Percentiles rank a stretch among this genome's conserved stretches.
Evolutionary conservation across 2,113 vertebrate genomes (phyloP).

Genomic region (Malurus alboscapulatus): DNA sequence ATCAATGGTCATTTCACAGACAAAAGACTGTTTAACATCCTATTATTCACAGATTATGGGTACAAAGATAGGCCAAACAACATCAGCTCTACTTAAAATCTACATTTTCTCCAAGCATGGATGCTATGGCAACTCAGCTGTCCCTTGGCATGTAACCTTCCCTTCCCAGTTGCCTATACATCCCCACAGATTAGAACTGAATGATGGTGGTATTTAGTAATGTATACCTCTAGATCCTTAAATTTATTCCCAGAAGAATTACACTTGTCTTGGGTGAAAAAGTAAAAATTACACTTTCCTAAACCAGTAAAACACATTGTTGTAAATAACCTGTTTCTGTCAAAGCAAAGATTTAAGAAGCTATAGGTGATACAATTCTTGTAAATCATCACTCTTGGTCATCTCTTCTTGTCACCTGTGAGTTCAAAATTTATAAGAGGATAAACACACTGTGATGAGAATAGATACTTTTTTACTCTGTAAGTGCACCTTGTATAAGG

Average conservation of each 20-base stretch:
- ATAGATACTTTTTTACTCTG: background rate
- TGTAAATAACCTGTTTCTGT: background rate
- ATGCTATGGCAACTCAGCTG: background rate
- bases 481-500: background rate
- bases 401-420: background rate
- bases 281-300: background rate
- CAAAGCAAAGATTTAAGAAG: background rate
- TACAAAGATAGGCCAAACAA: background rate
- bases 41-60: background rate
- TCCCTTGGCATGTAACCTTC: background rate
- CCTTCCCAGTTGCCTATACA: background rate
- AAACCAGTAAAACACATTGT: background rate
- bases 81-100: background rate
- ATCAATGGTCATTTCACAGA: background rate
- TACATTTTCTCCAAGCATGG: background rate
- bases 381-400: constrained; percentile 1
- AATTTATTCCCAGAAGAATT: constrained; percentile 14
- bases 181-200: background rate
- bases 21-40: background rate
- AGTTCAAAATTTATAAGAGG: background rate
- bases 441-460: background rate
- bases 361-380: background rate
- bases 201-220: background rate
- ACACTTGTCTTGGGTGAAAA: background rate
- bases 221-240: background rate